These are phyloP conservation scores for Gnathonemus longibarbis DNA, from an alignment of 2,113 vertebrate species.

Conservation along the genomic window DNA sequence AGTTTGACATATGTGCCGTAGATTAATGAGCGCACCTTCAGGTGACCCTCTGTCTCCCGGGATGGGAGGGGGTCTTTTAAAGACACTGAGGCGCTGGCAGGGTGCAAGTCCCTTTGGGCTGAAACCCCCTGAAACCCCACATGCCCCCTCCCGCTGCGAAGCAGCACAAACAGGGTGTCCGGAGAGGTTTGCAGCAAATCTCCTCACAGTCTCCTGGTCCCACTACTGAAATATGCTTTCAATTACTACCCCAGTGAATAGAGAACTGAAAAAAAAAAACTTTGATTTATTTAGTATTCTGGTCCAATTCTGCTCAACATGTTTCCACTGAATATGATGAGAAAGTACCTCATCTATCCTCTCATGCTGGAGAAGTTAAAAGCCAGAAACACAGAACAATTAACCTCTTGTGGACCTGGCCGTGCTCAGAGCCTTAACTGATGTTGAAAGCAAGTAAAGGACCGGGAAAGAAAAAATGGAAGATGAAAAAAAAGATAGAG, in stretches of 20 bases:
- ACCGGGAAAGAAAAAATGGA: neutral
- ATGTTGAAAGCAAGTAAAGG: constrained; percentile 14
- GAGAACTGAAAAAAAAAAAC: constrained; percentile 28
- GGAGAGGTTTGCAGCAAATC: neutral
- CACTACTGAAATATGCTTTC: constrained; percentile 73
- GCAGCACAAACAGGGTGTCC: neutral
- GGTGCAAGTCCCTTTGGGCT: constrained; percentile 1
- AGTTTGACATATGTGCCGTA: neutral
- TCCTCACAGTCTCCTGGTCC: constrained; percentile 23
- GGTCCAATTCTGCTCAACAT: constrained; percentile 69
- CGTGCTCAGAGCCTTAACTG: constrained; percentile 8
- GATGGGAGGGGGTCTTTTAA: constrained; percentile 27
- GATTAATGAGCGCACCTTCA: neutral
- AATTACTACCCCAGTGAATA: constrained; percentile 74
- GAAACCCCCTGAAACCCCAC: neutral
- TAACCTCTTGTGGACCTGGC: constrained; percentile 57
- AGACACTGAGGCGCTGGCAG: constrained; percentile 8
- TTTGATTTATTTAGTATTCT: constrained; percentile 78
- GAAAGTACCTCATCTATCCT: constrained; percentile 73
- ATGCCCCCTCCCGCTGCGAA: neutral
- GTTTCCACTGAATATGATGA: constrained; percentile 70
- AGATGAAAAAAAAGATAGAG: neutral
- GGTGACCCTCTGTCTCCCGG: neutral
- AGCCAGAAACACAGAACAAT: constrained; percentile 65
- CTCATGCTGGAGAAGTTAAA: constrained; percentile 71